A percentile compares a stretch with the other conserved stretches of the same genome.
These are phyloP conservation scores for Notarius quadriscutis DNA, from an alignment of 2,113 vertebrate genomes.

Conservation along the genomic window DNA sequence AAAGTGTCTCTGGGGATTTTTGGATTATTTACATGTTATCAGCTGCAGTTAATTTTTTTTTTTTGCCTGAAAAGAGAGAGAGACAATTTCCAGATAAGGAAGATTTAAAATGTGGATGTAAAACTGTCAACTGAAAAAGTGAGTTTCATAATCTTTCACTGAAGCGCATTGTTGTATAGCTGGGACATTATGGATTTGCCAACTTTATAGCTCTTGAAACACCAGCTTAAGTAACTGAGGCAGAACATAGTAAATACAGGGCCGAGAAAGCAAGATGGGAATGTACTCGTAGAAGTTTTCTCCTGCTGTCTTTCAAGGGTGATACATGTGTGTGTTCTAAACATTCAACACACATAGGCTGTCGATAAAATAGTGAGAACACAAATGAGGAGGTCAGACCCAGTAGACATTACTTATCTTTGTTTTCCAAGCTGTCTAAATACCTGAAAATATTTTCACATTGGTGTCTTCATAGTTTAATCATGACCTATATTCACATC, in stretches of 20 bases:
- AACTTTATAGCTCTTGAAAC: neutral
- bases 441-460: too few relatives aligned
- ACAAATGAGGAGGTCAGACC: too few relatives aligned
- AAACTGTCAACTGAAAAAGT: neutral
- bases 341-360: too few relatives aligned
- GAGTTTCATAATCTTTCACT: neutral
- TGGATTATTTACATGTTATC: neutral
- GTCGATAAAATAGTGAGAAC: too few relatives aligned
- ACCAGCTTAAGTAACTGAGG: neutral
- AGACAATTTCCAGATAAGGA: neutral
- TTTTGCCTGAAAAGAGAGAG: neutral
- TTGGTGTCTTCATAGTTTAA: too few relatives aligned
- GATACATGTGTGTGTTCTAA: too few relatives aligned
- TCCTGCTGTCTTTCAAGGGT: neutral
- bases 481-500: too few relatives aligned
- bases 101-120: neutral
- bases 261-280: neutral
- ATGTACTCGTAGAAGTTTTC: neutral
- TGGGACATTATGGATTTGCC: neutral
- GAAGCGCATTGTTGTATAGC: neutral
- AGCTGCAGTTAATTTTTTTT: neutral
- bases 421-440: too few relatives aligned
- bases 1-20: neutral
- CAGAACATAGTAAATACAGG: neutral
- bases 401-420: too few relatives aligned